These are phyloP conservation scores for Epinotia brunnichana DNA, from an alignment of 2,888 invertebrate species.

Conservation along the genomic window DNA sequence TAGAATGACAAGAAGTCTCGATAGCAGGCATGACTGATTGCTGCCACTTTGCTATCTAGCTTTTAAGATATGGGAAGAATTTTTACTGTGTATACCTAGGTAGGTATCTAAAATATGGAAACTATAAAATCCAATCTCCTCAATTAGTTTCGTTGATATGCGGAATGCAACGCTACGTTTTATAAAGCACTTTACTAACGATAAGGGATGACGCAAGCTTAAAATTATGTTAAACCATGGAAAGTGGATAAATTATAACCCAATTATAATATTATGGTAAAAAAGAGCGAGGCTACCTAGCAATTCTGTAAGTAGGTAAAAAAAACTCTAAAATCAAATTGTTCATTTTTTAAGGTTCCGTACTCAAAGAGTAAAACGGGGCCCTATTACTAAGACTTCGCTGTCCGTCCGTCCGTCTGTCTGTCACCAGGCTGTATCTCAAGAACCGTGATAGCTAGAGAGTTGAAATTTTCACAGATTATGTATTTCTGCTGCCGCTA, in stretches of 20 bases:
- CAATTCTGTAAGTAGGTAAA: too few relatives aligned
- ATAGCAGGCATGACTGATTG: slow-evolving; percentile 7
- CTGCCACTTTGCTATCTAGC: slow-evolving; percentile 4
- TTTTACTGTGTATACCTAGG: neutral
- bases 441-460: too few relatives aligned
- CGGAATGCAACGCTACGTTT: slow-evolving; percentile 6
- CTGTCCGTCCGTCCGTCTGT: too few relatives aligned
- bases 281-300: too few relatives aligned
- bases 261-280: too few relatives aligned
- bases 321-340: too few relatives aligned
- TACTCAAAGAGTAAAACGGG: too few relatives aligned
- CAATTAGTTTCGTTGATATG: slow-evolving; percentile 20
- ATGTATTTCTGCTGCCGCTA: too few relatives aligned
- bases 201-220: slow-evolving; percentile 11
- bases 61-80: slow-evolving; percentile 22
- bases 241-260: neutral
- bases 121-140: slow-evolving; percentile 19
- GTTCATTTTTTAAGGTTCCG: too few relatives aligned
- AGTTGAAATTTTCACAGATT: too few relatives aligned
- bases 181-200: slow-evolving; percentile 14
- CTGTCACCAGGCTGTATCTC: too few relatives aligned
- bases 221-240: neutral
- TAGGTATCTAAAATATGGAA: slow-evolving; percentile 5
- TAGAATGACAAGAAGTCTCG: neutral
- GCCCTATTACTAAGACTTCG: too few relatives aligned